Conservation (phyloP, 2,888 invertebrate species). For the Microdon myrmicae region DNA sequence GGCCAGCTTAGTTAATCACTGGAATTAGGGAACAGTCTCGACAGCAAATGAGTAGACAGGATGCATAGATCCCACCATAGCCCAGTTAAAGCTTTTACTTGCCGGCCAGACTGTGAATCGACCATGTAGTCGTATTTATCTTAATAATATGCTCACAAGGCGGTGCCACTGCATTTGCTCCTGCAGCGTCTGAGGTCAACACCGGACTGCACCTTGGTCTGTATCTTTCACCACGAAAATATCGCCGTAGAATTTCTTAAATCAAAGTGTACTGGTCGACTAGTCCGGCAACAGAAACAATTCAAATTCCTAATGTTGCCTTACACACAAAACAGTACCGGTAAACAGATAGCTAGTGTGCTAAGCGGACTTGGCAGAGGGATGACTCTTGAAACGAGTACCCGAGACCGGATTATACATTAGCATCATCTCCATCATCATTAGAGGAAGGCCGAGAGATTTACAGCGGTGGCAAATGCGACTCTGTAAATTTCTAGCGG, state of each 20-base stretch:
- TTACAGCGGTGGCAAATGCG: neutral
- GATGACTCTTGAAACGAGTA: slow-evolving; percentile 5
- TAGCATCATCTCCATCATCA: slow-evolving; percentile 41
- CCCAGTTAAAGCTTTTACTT: too few species aligned
- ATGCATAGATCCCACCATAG: too few species aligned
- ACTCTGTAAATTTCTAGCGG: slow-evolving; percentile 13
- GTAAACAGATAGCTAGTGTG: neutral
- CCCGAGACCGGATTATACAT: slow-evolving; percentile 37
- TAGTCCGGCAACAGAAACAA: slow-evolving; percentile 25
- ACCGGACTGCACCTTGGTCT: slow-evolving; percentile 12
- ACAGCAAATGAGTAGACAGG: neutral
- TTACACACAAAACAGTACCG: neutral
- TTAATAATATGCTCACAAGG: slow-evolving; percentile 10
- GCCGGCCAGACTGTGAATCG: too few species aligned
- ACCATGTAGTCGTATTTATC: too few species aligned
- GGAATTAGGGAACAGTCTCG: slow-evolving; percentile 34
- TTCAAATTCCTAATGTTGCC: slow-evolving; percentile 29
- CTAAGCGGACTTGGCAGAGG: slow-evolving; percentile 10
- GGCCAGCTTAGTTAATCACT: slow-evolving; percentile 23
- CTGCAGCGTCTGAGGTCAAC: slow-evolving; percentile 18
- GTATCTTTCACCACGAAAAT: slow-evolving; percentile 5
- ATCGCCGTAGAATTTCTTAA: slow-evolving; percentile 8
- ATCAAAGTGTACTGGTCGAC: slow-evolving; percentile 25
- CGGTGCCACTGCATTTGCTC: slow-evolving; percentile 12
- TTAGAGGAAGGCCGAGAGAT: slow-evolving; percentile 18